phyloP scores from a whole-genome alignment of 1,140 invertebrate genomes.

The Thaumatotibia leucotreta region DNA sequence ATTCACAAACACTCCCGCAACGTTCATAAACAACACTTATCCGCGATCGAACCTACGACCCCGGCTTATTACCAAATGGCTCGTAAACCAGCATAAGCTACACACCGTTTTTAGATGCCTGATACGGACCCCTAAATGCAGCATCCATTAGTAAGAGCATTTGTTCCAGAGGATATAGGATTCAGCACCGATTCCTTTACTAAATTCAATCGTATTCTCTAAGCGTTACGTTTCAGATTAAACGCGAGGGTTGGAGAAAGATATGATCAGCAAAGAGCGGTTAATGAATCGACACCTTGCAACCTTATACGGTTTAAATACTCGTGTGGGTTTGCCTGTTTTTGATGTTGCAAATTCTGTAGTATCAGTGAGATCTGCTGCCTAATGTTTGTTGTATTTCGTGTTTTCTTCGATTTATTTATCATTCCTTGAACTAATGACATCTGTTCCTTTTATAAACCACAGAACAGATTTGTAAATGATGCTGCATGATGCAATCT shows the following conservation, averaged over 20 bases:
- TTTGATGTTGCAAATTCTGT: background rate
- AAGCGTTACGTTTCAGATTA: background rate
- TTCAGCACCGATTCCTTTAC: background rate
- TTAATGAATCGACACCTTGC: constrained; percentile 11
- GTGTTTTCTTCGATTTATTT: background rate
- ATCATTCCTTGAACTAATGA: no score
- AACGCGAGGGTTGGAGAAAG: background rate
- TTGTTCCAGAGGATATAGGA: background rate
- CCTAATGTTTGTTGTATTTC: background rate
- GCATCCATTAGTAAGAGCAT: constrained; percentile 3
- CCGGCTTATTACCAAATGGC: background rate
- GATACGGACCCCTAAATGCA: constrained; percentile 9
- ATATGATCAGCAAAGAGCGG: background rate
- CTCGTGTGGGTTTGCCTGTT: background rate
- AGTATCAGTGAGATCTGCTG: background rate
- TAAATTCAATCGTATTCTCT: background rate
- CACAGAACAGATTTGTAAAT: no score
- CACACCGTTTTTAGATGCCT: constrained; percentile 2
- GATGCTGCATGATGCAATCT: no score
- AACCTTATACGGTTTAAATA: constrained; percentile 6
- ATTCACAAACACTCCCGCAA: background rate
- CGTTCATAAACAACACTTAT: background rate
- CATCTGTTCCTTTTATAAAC: no score
- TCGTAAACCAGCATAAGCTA: constrained; percentile 1
- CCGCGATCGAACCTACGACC: background rate